A percentile compares a stretch with the other conserved stretches of the same genome.
phyloP scores from a whole-genome alignment of 2,113 vertebrate genomes.

The Cranoglanis bouderius region DNA sequence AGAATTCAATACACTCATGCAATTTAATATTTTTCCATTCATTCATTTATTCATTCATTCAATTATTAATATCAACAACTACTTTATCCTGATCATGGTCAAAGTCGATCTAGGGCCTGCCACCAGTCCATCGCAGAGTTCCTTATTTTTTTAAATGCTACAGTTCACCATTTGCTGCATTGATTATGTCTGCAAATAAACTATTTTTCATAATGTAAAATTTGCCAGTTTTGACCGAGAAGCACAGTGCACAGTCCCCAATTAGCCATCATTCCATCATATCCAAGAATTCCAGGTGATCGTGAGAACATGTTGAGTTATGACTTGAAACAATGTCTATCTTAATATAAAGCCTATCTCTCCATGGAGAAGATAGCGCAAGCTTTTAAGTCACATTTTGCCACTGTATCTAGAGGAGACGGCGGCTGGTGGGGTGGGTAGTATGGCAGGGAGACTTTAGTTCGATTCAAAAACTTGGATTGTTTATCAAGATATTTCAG shows the following conservation, averaged over 20 bases:
- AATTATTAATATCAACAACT: not conserved
- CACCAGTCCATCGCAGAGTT: not conserved
- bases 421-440: not conserved
- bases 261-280: not conserved
- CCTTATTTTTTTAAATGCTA: not conserved
- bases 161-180: not conserved
- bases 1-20: not conserved
- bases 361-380: not conserved
- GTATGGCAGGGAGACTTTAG: not conserved
- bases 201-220: not conserved
- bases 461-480: not conserved
- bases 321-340: constrained; percentile 35
- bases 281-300: not conserved
- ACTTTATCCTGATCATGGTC: not conserved
- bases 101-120: not conserved
- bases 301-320: not conserved
- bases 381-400: constrained; percentile 9
- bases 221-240: not conserved
- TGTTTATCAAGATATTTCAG: not conserved
- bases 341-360: constrained; percentile 21
- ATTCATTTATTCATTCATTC: not conserved
- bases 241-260: not conserved
- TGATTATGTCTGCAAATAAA: not conserved
- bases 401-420: constrained; percentile 7
- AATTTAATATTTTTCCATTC: not conserved